Evolutionary conservation across 2,113 vertebrate species (phyloP), one percentile per base, ranked within the genome.

Genomic region (Oncorhynchus kisutch): DNA sequence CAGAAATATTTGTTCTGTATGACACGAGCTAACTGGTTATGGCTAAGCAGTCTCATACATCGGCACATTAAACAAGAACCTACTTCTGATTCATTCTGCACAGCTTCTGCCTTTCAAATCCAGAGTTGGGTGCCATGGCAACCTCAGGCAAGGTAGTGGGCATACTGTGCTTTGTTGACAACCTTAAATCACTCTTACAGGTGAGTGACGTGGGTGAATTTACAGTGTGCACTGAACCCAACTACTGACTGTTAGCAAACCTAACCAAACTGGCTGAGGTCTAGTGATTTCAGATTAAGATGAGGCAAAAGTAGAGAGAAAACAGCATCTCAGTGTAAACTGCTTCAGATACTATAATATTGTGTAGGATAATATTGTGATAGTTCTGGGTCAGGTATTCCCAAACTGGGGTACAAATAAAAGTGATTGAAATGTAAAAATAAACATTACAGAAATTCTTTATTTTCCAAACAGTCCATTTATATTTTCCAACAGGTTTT

Each of bases 91-190:
- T 34, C 6, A 34, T 34, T 34, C 34, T 34, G 6, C 34, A 34
- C 34, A 7, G 34, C 34, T 34, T 54, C 51, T 18, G 71, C 77
- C 73, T 75, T 75, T 81, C 78, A 27, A 73, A 75, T 78, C 64
- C 79, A 62, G 72, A 14, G 66, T 68, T 73, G 68, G 77, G 45
- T 73, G 76, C 81, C 85, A 81, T 71, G 85, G 49, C 83, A 80
- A 75, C 45, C 76, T 7, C 34, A 34, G 34, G 6, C 73, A 29
- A 18, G 77, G 73, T 78, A 59, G 62, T 66, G 69, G 78, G 64
- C 78, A 62, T 72, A 71, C 73, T 68, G 65, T 75, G 81, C 72
- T 74, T 22, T 85, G 82, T 79, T 83, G 82, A 86, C 82, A 73
- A 84, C 71, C 80, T 83, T 73, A 27, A 7, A 34, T 34, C 34